Evolutionary conservation across 2,888 invertebrate genomes (phyloP).

Genomic region (Eustalomyia histrio): DNA sequence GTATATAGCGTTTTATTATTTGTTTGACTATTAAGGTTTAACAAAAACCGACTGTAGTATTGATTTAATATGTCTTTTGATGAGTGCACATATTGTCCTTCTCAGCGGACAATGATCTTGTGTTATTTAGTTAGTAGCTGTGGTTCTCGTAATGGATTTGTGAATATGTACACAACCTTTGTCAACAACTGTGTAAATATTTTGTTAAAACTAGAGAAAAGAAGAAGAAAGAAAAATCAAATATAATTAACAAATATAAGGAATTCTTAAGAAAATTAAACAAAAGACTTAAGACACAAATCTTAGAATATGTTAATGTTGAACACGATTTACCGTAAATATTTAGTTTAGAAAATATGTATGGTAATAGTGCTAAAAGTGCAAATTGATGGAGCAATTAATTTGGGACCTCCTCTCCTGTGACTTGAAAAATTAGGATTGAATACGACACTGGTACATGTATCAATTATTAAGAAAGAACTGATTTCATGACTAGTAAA

Average conservation of each 20-base stretch:
- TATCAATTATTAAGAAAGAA: no score
- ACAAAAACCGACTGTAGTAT: slow-evolving; percentile 29
- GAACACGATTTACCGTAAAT: neutral
- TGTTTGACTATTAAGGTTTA: slow-evolving; percentile 54
- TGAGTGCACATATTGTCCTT: slow-evolving; percentile 47
- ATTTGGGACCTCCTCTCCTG: no score
- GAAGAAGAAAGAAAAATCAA: slow-evolving; percentile 35
- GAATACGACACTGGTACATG: no score
- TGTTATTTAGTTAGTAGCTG: slow-evolving; percentile 40
- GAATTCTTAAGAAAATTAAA: slow-evolving; percentile 26
- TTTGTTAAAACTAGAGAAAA: slow-evolving; percentile 17
- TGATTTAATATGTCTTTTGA: slow-evolving; percentile 50
- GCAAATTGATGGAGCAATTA: no score
- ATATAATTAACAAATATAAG: slow-evolving; percentile 28
- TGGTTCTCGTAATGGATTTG: neutral
- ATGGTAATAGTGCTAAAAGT: no score
- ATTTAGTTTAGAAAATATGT: no score
- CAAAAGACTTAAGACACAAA: slow-evolving; percentile 23
- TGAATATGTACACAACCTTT: slow-evolving; percentile 26
- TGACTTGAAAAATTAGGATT: no score
- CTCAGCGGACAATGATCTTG: slow-evolving; percentile 58
- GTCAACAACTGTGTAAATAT: slow-evolving; percentile 61
- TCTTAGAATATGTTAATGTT: neutral
- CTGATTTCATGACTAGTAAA: no score
- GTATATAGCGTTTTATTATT: slow-evolving; percentile 59